A percentile compares a stretch with the other conserved stretches of the same genome.
phyloP scores from a whole-genome alignment of 2,113 vertebrate genomes.

The Vombatus ursinus region DNA sequence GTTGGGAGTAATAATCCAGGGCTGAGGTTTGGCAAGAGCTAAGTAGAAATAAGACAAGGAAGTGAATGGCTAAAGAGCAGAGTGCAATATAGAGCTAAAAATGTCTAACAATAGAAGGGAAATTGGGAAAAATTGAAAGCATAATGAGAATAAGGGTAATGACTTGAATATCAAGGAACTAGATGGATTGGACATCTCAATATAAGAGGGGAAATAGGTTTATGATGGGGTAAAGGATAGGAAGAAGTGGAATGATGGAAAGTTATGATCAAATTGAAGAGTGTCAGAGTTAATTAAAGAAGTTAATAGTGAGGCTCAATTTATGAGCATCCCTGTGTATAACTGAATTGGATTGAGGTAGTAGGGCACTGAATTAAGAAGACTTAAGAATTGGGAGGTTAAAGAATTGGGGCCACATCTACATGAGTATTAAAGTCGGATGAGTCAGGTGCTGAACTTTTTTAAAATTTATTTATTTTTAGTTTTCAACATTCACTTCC shows the following conservation, averaged over 20 bases:
- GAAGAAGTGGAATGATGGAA: not conserved
- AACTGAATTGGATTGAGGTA: not conserved
- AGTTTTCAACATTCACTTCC: too few relatives aligned
- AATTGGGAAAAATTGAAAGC: not conserved
- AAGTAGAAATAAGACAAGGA: not conserved
- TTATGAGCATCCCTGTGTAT: not conserved
- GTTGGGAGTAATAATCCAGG: not conserved
- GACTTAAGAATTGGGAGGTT: not conserved
- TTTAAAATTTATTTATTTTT: too few relatives aligned
- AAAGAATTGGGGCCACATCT: not conserved
- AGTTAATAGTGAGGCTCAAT: not conserved
- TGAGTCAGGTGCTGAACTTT: not conserved
- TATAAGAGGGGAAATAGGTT: not conserved
- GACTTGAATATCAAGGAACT: not conserved
- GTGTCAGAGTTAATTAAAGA: not conserved
- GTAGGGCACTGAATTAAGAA: not conserved
- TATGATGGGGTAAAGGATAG: not conserved
- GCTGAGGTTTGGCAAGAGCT: not conserved
- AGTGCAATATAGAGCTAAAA: not conserved
- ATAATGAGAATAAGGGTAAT: not conserved
- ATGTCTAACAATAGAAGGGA: not conserved
- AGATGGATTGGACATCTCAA: not conserved
- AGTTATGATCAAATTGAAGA: not conserved
- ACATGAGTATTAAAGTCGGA: not conserved
- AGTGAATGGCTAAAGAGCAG: not conserved